Conservation (phyloP, 2,113 vertebrate genomes). For the Cynopterus brachyotis region DNA sequence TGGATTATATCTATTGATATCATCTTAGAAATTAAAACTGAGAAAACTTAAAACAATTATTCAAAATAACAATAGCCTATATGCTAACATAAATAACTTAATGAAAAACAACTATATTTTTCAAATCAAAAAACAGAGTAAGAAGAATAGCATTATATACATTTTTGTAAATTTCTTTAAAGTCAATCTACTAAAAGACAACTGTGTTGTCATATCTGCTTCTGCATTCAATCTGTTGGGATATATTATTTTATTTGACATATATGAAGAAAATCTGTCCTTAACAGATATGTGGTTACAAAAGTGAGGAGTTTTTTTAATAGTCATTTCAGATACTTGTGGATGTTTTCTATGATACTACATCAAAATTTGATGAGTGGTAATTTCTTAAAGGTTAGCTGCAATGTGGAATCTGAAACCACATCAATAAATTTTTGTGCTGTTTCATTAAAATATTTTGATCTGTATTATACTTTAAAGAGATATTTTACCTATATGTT, state of each 20-base stretch:
- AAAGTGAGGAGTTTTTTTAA: constrained; percentile 24
- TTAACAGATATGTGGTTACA: neutral
- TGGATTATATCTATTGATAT: neutral
- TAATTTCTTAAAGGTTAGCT: constrained; percentile 25
- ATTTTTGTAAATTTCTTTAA: constrained; percentile 23
- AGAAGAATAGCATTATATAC: neutral
- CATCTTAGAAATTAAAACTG: constrained; percentile 32
- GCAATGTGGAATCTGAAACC: constrained; percentile 17
- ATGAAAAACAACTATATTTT: constrained; percentile 18
- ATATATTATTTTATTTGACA: constrained; percentile 13
- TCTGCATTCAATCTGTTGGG: neutral
- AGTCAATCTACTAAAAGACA: neutral
- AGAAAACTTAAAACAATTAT: constrained; percentile 38
- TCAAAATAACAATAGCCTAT: constrained; percentile 31
- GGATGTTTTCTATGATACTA: neutral
- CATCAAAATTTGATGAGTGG: neutral
- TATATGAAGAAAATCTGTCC: neutral
- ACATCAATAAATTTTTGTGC: neutral
- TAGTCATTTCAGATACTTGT: neutral
- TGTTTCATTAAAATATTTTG: neutral
- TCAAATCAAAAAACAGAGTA: neutral
- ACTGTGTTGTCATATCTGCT: neutral
- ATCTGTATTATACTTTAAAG: neutral
- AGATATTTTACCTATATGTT: neutral
- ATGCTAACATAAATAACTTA: neutral